A percentile compares a stretch with the other conserved stretches of the same genome.
phyloP scores from a whole-genome alignment of 2,888 invertebrate species.

The Ennomos erosarius region DNA sequence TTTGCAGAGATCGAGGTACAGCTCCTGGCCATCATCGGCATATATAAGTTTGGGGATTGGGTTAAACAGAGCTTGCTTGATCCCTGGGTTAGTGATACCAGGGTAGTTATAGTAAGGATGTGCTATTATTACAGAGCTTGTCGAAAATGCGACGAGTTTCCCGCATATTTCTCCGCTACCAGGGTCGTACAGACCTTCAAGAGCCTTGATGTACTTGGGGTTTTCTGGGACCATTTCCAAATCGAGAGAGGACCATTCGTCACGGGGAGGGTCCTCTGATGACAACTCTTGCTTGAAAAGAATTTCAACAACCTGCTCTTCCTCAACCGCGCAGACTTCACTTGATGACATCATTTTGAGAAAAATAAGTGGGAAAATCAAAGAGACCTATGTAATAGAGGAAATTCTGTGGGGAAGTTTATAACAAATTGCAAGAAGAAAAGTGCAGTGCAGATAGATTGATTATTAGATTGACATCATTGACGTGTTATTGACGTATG shows the following conservation, averaged over 20 bases:
- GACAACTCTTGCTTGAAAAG: slow-evolving; percentile 38
- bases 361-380: no score
- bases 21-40: slow-evolving; percentile 60
- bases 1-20: slow-evolving; percentile 62
- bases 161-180: slow-evolving; percentile 67
- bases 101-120: slow-evolving; percentile 70
- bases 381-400: no score
- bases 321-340: slow-evolving; percentile 18
- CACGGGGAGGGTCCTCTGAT: slow-evolving; percentile 63
- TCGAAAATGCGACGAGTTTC: slow-evolving; percentile 60
- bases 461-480: no score
- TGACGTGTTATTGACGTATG: no score
- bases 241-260: slow-evolving; percentile 67
- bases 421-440: no score
- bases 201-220: slow-evolving; percentile 46
- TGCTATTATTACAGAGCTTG: slow-evolving; percentile 53
- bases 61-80: slow-evolving; percentile 54
- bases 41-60: no score
- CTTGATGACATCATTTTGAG: slow-evolving; percentile 18
- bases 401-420: no score
- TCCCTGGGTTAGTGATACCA: slow-evolving; percentile 64
- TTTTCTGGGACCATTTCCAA: slow-evolving; percentile 48
- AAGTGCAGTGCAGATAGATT: no score
- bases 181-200: slow-evolving; percentile 55
- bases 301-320: slow-evolving; percentile 15